These are phyloP conservation scores for Fissipunctia ypsillon DNA, from an alignment of 2,888 invertebrate species.

Conservation along the genomic window DNA sequence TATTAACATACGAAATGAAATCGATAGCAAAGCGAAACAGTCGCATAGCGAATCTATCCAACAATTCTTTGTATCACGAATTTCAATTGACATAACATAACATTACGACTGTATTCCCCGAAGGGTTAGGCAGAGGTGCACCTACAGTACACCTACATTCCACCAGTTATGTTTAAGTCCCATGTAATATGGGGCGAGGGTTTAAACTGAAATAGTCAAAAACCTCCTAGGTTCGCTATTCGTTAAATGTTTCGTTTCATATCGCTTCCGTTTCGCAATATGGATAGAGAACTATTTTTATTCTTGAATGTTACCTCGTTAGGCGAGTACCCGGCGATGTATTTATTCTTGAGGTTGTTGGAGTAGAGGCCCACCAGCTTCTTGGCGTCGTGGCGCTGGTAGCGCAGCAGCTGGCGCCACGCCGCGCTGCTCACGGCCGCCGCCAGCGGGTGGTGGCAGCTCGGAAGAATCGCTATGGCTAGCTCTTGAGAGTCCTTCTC, in stretches of 20 bases:
- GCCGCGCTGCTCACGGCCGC: slow-evolving; percentile 90
- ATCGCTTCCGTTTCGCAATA: not conserved
- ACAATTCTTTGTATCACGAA: not conserved
- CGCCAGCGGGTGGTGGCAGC: slow-evolving; percentile 94
- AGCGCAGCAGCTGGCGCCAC: slow-evolving; percentile 92
- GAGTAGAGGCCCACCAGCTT: slow-evolving; percentile 91
- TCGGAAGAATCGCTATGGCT: slow-evolving; percentile 92
- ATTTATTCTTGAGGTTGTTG: slow-evolving; percentile 90
- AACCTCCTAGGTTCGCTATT: not conserved
- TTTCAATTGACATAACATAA: not conserved
- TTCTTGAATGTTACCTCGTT: slow-evolving; percentile 75
- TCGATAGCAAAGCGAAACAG: not conserved
- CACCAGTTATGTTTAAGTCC: not conserved
- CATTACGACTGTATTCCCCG: not conserved
- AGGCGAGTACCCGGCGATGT: slow-evolving; percentile 90
- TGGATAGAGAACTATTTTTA: not conserved
- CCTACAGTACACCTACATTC: too few relatives aligned
- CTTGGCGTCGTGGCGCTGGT: slow-evolving; percentile 90
- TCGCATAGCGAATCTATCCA: not conserved
- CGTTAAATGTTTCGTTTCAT: not conserved
- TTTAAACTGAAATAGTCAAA: not conserved
- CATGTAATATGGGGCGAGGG: not conserved
- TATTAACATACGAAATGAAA: not conserved
- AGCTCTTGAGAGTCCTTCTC: slow-evolving; percentile 91
- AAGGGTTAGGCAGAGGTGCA: not conserved